Base-by-base conservation (phyloP, 2,888 invertebrate species). In the Glomeris marginata region DNA sequence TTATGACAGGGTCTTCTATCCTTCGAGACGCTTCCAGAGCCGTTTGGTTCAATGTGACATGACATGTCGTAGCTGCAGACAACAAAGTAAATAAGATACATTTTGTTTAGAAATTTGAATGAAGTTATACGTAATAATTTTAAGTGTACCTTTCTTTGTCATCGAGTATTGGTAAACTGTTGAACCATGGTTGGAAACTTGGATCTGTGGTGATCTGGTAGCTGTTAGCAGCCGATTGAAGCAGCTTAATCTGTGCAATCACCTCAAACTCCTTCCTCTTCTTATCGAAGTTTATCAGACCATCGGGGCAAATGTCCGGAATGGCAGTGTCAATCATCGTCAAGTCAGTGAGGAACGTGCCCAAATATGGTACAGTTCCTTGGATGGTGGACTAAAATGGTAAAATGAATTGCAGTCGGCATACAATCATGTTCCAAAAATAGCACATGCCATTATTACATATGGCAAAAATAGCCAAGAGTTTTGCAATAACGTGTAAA, bases 301-400 rank as follows among this genome's bases (percentile, higher is more conserved):
- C 83, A 54, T 84, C 84, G 41, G 78, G 77, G 53, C 71, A 78
- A 66, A 77, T 78, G 63, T 91, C 91, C 0, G 88, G 86, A 63
- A 84, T 87, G 35, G 95, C 95, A 13, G 94, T 88, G 69, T 98
- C 94, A 61, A 97, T 91, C 92, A 97, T 95, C 1, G 94, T 95
- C 56, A 98, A 77, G 69, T 98, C 98, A 2, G 97, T 98, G 50
- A 98, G 73, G 69, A 98, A 98, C 2, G 95, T 97, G 22, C 97
- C 97, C 55, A 98, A 72, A 65, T 95, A 98, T 13, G 98, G 98
- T 62, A 97, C 91, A 2, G 95, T 95, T 15, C 95, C 95, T 63
- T 90, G 63, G 35, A 61, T 62, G 20, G 52, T 55, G 28, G 56
- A 54, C 45, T 59, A 52, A 4, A 53, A 53, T 13, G 51, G 60